Conservation (phyloP, 1,140 invertebrate species). For the Eueides isabella region DNA sequence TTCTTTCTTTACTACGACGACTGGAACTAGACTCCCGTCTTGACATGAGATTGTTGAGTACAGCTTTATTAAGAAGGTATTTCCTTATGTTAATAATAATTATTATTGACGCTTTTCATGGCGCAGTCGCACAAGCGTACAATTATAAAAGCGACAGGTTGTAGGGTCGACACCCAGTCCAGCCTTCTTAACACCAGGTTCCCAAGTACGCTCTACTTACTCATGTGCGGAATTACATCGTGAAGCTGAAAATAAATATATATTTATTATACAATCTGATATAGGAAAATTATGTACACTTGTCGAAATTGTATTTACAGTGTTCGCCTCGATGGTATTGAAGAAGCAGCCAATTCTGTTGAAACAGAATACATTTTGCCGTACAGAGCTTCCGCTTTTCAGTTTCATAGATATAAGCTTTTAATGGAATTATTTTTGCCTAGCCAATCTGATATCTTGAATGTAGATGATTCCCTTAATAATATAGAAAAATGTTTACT, state of each 20-base stretch:
- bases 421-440: conserved; percentile 84
- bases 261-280: too few species aligned
- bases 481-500: conserved; percentile 83
- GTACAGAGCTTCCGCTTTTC: conserved; percentile 83
- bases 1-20: conserved; percentile 82
- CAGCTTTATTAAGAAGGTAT: conserved; percentile 82
- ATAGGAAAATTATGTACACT: neutral
- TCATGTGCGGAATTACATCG: too few species aligned
- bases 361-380: conserved; percentile 82
- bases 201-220: too few species aligned
- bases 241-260: too few species aligned
- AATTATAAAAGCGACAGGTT: too few species aligned
- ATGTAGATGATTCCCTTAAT: conserved; percentile 75
- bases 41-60: conserved; percentile 79
- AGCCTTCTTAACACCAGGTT: too few species aligned
- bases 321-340: conserved; percentile 85
- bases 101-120: too few species aligned
- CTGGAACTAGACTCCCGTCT: conserved; percentile 76
- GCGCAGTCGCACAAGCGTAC: too few species aligned
- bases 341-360: conserved; percentile 70
- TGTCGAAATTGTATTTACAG: conserved; percentile 56
- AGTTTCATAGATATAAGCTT: conserved; percentile 84
- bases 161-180: too few species aligned
- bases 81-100: conserved; percentile 14
- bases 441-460: conserved; percentile 68